Percentiles rank a stretch among this genome's conserved stretches.
phyloP scores from a whole-genome alignment of 2,888 invertebrate species.

The Tortrix viridana region DNA sequence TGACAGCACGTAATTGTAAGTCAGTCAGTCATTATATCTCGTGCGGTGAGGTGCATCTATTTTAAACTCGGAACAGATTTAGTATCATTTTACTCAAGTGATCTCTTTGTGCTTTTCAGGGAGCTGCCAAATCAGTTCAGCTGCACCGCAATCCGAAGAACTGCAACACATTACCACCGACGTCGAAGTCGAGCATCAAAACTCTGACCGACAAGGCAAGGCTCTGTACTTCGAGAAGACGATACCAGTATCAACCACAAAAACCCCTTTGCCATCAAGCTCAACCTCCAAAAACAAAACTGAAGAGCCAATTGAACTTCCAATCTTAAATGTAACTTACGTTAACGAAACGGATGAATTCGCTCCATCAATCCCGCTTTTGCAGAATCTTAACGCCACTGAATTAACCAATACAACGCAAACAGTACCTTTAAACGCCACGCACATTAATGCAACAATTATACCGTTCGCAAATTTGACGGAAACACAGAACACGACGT shows the following conservation, averaged over 20 bases:
- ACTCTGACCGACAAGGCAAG: slow-evolving; percentile 62
- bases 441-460: slow-evolving; percentile 50
- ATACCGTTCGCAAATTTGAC: slow-evolving; percentile 54
- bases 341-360: slow-evolving; percentile 41
- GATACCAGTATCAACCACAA: slow-evolving; percentile 49
- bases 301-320: slow-evolving; percentile 38
- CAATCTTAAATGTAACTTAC: slow-evolving; percentile 39
- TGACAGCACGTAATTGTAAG: neutral
- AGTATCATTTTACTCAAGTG: slow-evolving; percentile 2
- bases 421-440: slow-evolving; percentile 43
- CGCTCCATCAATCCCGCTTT: slow-evolving; percentile 57
- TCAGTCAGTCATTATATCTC: neutral
- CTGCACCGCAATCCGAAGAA: slow-evolving; percentile 72
- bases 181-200: slow-evolving; percentile 51
- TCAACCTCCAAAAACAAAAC: slow-evolving; percentile 53
- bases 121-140: slow-evolving; percentile 58
- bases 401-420: slow-evolving; percentile 48
- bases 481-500: slow-evolving; percentile 63
- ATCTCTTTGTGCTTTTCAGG: slow-evolving; percentile 57
- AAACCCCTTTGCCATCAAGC: slow-evolving; percentile 46
- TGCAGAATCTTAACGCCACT: slow-evolving; percentile 47
- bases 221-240: slow-evolving; percentile 76
- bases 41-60: slow-evolving; percentile 15
- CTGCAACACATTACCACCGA: slow-evolving; percentile 60
- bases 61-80: slow-evolving; percentile 6